These are phyloP conservation scores for Notothenia coriiceps DNA, from an alignment of 2,113 vertebrate species.

Conservation along the genomic window DNA sequence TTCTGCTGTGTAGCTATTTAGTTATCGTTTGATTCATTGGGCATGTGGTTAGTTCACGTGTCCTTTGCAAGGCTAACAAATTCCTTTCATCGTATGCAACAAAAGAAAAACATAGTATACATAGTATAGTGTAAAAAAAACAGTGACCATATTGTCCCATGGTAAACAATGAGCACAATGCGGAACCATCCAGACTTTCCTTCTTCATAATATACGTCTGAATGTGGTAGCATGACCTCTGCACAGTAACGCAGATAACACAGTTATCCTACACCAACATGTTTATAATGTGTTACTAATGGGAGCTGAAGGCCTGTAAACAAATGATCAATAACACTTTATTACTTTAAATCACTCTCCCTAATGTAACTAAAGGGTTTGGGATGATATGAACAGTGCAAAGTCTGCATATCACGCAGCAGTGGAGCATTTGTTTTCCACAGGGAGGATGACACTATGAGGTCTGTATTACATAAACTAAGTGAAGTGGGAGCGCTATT, in stretches of 20 bases:
- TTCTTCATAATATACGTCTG: slow-evolving; percentile 15
- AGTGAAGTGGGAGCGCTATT: background rate
- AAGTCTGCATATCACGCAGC: background rate
- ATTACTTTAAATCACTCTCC: background rate
- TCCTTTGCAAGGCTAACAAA: slow-evolving; percentile 12
- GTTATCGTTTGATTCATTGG: background rate
- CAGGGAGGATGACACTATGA: slow-evolving; percentile 14
- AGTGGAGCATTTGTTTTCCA: slow-evolving; percentile 4
- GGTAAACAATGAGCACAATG: slow-evolving; percentile 52
- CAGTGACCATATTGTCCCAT: slow-evolving; percentile 3
- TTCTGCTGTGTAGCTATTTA: background rate
- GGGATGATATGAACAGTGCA: background rate
- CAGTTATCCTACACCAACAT: background rate
- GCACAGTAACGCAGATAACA: background rate
- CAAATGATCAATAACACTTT: slow-evolving; percentile 2
- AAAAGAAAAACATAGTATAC: background rate
- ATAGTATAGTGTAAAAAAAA: background rate
- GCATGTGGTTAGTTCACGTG: background rate
- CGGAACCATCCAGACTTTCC: slow-evolving; percentile 47
- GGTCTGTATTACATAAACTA: slow-evolving; percentile 38
- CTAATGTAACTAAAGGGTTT: background rate
- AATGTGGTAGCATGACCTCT: slow-evolving; percentile 18
- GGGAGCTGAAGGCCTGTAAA: slow-evolving; percentile 12
- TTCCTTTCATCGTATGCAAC: slow-evolving; percentile 31
- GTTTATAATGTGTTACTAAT: slow-evolving; percentile 24